A percentile compares a stretch with the other conserved stretches of the same genome.
Conservation (phyloP, 1,140 invertebrate species). For the Zaprionus kolodkinae region DNA sequence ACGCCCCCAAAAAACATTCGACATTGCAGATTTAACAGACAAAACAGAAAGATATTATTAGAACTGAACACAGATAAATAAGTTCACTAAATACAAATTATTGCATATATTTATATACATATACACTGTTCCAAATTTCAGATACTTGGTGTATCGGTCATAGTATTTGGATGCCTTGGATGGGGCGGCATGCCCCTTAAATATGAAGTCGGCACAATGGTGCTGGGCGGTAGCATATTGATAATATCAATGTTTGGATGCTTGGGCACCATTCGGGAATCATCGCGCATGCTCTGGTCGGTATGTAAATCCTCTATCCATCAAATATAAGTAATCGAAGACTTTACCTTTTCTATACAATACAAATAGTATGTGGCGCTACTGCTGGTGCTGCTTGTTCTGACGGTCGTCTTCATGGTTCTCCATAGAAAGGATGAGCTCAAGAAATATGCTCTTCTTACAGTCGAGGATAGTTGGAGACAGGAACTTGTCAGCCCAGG, state of each 20-base stretch:
- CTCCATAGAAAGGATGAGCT: slow-evolving; percentile 60
- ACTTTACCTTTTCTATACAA: too few species aligned
- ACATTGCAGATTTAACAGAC: too few species aligned
- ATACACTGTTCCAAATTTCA: not conserved
- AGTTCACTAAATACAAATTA: not conserved
- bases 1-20: too few species aligned
- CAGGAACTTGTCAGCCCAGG: slow-evolving; percentile 60
- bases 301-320: slow-evolving; percentile 84
- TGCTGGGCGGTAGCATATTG: slow-evolving; percentile 90
- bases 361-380: slow-evolving; percentile 61
- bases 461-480: slow-evolving; percentile 61
- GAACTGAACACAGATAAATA: too few species aligned
- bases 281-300: slow-evolving; percentile 91
- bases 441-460: slow-evolving; percentile 65
- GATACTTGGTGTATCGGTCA: not conserved
- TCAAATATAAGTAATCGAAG: not conserved
- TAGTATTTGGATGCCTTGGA: not conserved
- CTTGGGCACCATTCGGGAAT: slow-evolving; percentile 92
- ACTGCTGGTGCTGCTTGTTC: slow-evolving; percentile 59
- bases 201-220: slow-evolving; percentile 83
- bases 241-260: slow-evolving; percentile 93
- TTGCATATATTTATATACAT: not conserved
- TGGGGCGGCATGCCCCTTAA: not conserved
- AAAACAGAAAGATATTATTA: too few species aligned
- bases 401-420: slow-evolving; percentile 61